phyloP scores from a whole-genome alignment of 1,140 invertebrate species.

The Palaemon carinicauda region DNA sequence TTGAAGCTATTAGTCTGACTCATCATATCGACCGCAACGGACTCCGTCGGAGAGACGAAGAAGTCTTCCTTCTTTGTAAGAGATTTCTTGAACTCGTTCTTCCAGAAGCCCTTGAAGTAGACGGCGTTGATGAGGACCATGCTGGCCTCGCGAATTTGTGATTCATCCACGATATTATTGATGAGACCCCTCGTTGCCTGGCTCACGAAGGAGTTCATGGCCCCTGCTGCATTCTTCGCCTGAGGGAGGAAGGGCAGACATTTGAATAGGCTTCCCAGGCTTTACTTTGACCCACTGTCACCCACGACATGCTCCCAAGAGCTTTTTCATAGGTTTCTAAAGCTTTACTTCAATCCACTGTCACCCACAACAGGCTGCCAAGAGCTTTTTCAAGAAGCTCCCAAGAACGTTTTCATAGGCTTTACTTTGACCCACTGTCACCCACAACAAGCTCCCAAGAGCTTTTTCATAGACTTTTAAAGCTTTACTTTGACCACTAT shows the following conservation, averaged over 20 bases:
- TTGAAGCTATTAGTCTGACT: neutral
- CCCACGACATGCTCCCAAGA: too few relatives aligned
- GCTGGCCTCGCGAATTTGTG: conserved; percentile 64
- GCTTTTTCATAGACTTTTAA: too few relatives aligned
- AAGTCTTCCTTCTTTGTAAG: conserved; percentile 65
- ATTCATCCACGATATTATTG: conserved; percentile 61
- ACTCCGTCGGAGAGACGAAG: neutral
- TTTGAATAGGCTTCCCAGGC: too few relatives aligned
- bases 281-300: too few relatives aligned
- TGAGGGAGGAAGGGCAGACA: neutral
- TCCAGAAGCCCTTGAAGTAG: conserved; percentile 87
- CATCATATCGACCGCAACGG: neutral
- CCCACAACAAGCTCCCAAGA: too few relatives aligned
- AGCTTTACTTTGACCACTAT: too few relatives aligned
- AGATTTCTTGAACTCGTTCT: conserved; percentile 70
- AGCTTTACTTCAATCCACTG: too few relatives aligned
- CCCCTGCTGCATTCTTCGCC: neutral
- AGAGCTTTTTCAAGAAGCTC: too few relatives aligned
- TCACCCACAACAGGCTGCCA: too few relatives aligned
- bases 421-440: too few relatives aligned
- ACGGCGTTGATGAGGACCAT: conserved; percentile 82
- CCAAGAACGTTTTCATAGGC: too few relatives aligned
- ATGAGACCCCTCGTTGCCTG: neutral
- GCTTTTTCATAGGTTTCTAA: too few relatives aligned
- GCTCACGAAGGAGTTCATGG: neutral